Conservation (phyloP, 1,140 invertebrate species). For the Drosophila pectinifera region DNA sequence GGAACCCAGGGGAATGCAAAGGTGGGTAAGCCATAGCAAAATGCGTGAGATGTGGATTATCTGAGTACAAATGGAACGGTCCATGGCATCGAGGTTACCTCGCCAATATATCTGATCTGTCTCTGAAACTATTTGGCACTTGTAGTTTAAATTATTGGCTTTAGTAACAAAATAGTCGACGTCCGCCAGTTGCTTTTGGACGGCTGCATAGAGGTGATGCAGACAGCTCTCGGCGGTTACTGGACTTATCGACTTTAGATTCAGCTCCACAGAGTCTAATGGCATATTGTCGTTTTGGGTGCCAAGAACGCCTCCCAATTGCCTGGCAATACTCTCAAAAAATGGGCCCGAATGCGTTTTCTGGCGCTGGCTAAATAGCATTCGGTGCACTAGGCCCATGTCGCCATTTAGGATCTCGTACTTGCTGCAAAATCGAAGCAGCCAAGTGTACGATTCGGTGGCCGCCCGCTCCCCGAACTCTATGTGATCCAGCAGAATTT, state of each 20-base stretch:
- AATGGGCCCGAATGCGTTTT: slow-evolving; percentile 77
- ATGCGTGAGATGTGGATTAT: slow-evolving; percentile 73
- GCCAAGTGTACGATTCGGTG: slow-evolving; percentile 72
- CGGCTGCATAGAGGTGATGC: slow-evolving; percentile 59
- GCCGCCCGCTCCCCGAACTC: slow-evolving; percentile 49
- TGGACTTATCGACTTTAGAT: slow-evolving; percentile 61
- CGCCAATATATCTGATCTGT: slow-evolving; percentile 70
- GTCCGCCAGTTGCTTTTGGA: slow-evolving; percentile 77
- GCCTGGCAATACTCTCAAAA: slow-evolving; percentile 67
- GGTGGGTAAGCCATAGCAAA: slow-evolving; percentile 65
- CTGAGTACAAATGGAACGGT: slow-evolving; percentile 76
- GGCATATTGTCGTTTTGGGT: slow-evolving; percentile 45
- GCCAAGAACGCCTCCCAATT: slow-evolving; percentile 62
- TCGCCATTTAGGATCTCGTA: slow-evolving; percentile 58
- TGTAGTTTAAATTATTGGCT: slow-evolving; percentile 74
- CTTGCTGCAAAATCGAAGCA: slow-evolving; percentile 69
- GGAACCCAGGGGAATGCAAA: slow-evolving; percentile 67
- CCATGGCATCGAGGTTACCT: slow-evolving; percentile 61
- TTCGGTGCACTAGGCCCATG: slow-evolving; percentile 66
- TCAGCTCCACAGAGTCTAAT: slow-evolving; percentile 28
- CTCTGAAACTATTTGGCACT: slow-evolving; percentile 73
- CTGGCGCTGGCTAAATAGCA: slow-evolving; percentile 75
- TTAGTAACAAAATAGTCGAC: slow-evolving; percentile 79
- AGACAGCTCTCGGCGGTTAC: slow-evolving; percentile 64
- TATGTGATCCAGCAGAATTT: slow-evolving; percentile 73